These are phyloP conservation scores for Cochlearius cochlearius DNA, from an alignment of 2,113 vertebrate species.

Conservation along the genomic window DNA sequence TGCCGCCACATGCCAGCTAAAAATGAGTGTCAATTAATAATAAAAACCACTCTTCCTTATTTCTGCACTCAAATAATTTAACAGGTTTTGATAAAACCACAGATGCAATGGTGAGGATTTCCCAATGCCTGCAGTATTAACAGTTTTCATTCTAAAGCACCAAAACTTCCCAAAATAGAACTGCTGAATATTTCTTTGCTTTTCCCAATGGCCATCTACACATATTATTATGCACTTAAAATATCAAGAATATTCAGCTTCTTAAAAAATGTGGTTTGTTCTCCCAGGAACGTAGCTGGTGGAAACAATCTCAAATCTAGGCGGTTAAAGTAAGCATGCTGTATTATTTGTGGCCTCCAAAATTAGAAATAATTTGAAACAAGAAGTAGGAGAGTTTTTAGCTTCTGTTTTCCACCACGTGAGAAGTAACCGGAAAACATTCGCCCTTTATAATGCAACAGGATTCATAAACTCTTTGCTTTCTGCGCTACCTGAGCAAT, in stretches of 20 bases:
- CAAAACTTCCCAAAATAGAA: constrained; percentile 70
- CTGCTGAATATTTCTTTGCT: constrained; percentile 53
- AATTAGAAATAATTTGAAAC: constrained; percentile 48
- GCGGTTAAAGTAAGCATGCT: not conserved
- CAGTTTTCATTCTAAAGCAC: constrained; percentile 72
- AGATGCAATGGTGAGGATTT: constrained; percentile 65
- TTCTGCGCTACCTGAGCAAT: constrained; percentile 59
- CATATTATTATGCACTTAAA: not conserved
- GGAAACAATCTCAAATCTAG: constrained; percentile 43
- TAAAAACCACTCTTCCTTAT: constrained; percentile 54
- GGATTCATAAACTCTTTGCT: constrained; percentile 50
- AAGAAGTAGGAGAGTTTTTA: constrained; percentile 19
- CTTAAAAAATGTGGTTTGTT: constrained; percentile 60
- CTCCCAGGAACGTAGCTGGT: constrained; percentile 8
- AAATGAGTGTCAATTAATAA: constrained; percentile 82
- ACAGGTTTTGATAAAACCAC: constrained; percentile 69
- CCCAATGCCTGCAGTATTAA: constrained; percentile 52
- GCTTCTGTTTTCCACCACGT: constrained; percentile 9
- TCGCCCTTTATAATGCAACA: not conserved
- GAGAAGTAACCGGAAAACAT: constrained; percentile 28
- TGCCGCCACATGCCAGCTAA: constrained; percentile 77
- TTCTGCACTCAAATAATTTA: constrained; percentile 72
- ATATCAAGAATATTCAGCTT: constrained; percentile 62
- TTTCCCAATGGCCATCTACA: constrained; percentile 54
- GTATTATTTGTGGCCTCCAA: constrained; percentile 13